Evolutionary conservation across 2,113 vertebrate genomes (phyloP).

Genomic region (Benitochromis conjunctus): DNA sequence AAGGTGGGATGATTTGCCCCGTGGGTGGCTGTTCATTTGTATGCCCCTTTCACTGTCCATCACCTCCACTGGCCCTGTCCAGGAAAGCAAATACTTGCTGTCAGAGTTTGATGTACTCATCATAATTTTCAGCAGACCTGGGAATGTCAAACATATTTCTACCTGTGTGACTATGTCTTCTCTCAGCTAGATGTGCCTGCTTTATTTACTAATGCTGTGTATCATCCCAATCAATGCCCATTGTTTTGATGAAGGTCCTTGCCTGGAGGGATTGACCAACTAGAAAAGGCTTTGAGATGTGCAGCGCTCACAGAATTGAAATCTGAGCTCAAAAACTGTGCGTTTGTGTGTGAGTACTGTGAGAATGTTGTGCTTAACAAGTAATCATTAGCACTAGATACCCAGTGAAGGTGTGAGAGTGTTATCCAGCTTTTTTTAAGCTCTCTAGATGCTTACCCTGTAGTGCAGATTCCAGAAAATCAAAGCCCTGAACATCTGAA

Average conservation of each 20-base stretch:
- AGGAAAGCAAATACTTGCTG: conserved; percentile 28
- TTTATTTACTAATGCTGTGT: conserved; percentile 51
- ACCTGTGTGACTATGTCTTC: neutral
- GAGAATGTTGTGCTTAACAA: conserved; percentile 25
- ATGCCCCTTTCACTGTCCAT: conserved; percentile 56
- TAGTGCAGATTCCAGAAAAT: conserved; percentile 15
- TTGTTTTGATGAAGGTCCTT: conserved; percentile 50
- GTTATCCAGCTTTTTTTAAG: conserved; percentile 48
- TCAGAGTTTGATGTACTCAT: conserved; percentile 19
- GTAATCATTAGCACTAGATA: conserved; percentile 50
- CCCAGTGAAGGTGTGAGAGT: conserved; percentile 35
- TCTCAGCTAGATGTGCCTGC: neutral
- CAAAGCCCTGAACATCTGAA: conserved; percentile 35
- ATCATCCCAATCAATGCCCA: conserved; percentile 37
- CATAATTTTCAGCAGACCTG: neutral
- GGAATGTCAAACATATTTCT: conserved; percentile 22
- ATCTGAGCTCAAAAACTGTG: neutral
- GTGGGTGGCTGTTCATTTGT: conserved; percentile 66
- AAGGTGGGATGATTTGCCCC: conserved; percentile 62
- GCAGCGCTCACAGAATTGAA: conserved; percentile 49
- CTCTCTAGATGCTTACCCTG: conserved; percentile 22
- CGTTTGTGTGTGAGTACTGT: neutral
- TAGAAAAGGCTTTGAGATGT: conserved; percentile 26
- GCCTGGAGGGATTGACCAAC: conserved; percentile 44
- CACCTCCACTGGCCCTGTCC: conserved; percentile 30